These are phyloP conservation scores for Sturmia bella DNA, from an alignment of 2,888 invertebrate species.

Conservation along the genomic window DNA sequence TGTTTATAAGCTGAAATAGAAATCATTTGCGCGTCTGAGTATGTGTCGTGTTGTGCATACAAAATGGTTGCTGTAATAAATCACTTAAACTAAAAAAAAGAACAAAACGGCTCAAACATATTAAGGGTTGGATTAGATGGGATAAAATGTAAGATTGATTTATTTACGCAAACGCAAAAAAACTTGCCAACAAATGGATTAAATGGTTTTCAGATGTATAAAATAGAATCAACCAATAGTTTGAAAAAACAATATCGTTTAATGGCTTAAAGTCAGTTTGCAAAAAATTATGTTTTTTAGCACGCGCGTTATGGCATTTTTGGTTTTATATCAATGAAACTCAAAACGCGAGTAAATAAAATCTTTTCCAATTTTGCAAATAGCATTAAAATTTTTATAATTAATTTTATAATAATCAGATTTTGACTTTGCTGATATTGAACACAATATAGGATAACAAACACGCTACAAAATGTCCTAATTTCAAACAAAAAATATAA, in stretches of 20 bases:
- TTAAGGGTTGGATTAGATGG: slow-evolving; percentile 61
- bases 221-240: slow-evolving; percentile 2
- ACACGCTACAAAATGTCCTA: no score
- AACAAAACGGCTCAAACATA: slow-evolving; percentile 31
- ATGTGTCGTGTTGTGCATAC: slow-evolving; percentile 24
- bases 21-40: neutral
- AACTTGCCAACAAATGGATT: slow-evolving; percentile 6
- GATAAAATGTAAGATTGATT: slow-evolving; percentile 53
- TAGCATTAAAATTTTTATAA: no score
- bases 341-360: no score
- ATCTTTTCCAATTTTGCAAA: no score
- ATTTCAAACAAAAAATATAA: no score
- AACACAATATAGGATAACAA: no score
- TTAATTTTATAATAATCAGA: no score
- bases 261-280: no score
- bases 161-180: slow-evolving; percentile 5
- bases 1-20: neutral
- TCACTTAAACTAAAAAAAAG: slow-evolving; percentile 45
- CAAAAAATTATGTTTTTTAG: no score
- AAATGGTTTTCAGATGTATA: slow-evolving; percentile 14
- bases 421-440: no score
- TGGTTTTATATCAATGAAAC: no score
- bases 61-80: slow-evolving; percentile 60
- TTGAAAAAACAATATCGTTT: slow-evolving; percentile 28
- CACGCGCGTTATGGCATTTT: no score